A percentile compares a stretch with the other conserved stretches of the same genome.
Conservation (phyloP, 2,113 vertebrate species). For the Argyrosomus japonicus region DNA sequence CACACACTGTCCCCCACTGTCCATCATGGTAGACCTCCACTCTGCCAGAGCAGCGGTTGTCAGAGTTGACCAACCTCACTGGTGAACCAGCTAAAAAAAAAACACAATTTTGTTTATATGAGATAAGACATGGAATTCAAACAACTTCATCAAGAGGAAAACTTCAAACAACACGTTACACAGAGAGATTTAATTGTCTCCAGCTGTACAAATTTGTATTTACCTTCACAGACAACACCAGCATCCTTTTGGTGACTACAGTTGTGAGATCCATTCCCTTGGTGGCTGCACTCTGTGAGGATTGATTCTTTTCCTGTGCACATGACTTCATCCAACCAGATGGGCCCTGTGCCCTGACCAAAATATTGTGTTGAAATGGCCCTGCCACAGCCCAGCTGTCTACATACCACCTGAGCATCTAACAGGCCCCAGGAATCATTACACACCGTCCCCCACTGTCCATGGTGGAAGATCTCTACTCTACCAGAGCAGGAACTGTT, state of each 20-base stretch:
- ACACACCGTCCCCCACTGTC: too few relatives aligned
- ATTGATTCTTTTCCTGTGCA: slow-evolving; percentile 48
- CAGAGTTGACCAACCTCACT: slow-evolving; percentile 60
- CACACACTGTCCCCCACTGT: slow-evolving; percentile 73
- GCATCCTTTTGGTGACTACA: slow-evolving; percentile 60
- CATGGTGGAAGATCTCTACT: too few relatives aligned
- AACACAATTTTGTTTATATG: not conserved
- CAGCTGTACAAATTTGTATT: not conserved
- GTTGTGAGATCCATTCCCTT: slow-evolving; percentile 54
- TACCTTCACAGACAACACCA: slow-evolving; percentile 68
- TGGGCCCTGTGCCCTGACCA: too few relatives aligned
- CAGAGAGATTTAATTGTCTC: too few relatives aligned
- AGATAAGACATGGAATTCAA: not conserved
- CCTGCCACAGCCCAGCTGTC: too few relatives aligned
- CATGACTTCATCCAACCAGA: slow-evolving; percentile 24
- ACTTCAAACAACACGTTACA: too few relatives aligned
- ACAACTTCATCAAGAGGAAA: too few relatives aligned
- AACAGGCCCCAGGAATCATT: too few relatives aligned
- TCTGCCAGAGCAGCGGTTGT: slow-evolving; percentile 65
- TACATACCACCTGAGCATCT: too few relatives aligned
- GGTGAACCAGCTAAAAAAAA: slow-evolving; percentile 49
- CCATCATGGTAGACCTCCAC: slow-evolving; percentile 54
- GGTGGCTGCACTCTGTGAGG: slow-evolving; percentile 53
- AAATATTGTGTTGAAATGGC: too few relatives aligned
- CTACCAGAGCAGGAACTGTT: too few relatives aligned